Base-by-base conservation (phyloP, 2,888 invertebrate genomes). In the Sceliomorpha sp. region DNA sequence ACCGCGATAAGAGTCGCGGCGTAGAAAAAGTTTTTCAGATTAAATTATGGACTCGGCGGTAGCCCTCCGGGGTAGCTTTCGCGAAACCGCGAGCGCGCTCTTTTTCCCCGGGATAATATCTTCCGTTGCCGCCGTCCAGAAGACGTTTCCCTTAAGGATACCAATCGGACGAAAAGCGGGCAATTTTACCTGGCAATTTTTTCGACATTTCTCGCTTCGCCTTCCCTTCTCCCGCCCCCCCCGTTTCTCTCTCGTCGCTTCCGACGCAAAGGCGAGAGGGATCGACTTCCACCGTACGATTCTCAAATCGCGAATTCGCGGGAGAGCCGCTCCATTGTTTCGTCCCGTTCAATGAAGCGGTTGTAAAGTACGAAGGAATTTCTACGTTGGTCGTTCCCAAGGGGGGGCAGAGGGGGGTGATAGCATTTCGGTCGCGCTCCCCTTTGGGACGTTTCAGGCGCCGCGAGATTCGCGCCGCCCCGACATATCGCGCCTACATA, bases 1-100 rank as follows among this genome's bases (percentile, higher is more conserved):
- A 13, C 45, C 32, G 2, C 32, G 27, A 39, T 44, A 40, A 59
- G 31, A 27, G 14, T 37, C 59, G 39, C 27, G 29, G 47, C 36
- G 50, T 51, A 31, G 53, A 67, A 47, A 45, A 45, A 60, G 34
- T 56, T 56, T 45, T 66, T 8, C 39, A 32, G 17, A 4, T 40
- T 39, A 55, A 59, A 59, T 67, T 67, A 59, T 26, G 45, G 36
- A 36, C 53, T 53, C 29, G 31, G 39, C 15, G 37, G 15, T n/a
- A n/a, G 3, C 40, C 58, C 47, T 26, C 31, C 14, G 40, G 48
- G n/a, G 1, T 2, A 7, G 7, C 29, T 29, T 29, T 8, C 2
- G 9, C 9, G 3, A 20, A 5, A 20, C n/a, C n/a, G n/a, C n/a
- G n/a, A n/a, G n/a, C n/a, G n/a, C n/a, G n/a, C n/a, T n/a, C n/a